Percentiles rank a stretch among this genome's conserved stretches.
Evolutionary conservation across 1,140 invertebrate genomes (phyloP).

Genomic region (Microplitis demolitor): DNA sequence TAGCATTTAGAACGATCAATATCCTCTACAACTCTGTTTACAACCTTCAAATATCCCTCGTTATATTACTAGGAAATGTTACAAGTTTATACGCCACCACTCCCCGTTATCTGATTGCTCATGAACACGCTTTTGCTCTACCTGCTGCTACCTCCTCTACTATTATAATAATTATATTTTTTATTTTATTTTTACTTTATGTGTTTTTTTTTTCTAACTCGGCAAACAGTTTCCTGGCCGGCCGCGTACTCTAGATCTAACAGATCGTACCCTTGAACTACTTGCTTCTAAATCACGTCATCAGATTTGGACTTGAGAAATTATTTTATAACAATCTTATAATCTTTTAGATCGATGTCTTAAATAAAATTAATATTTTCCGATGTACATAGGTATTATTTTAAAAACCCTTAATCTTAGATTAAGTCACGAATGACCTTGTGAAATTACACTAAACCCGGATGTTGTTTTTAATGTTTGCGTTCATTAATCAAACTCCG

Average conservation of each 20-base stretch:
- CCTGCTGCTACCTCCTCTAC: too few species aligned
- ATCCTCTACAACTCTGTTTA: not conserved
- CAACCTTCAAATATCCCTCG: not conserved
- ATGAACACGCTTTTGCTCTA: not conserved
- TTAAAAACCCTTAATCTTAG: too few species aligned
- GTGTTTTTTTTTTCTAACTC: not conserved
- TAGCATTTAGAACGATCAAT: slow-evolving; percentile 3
- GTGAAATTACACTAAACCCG: too few species aligned
- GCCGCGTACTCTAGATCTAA: not conserved
- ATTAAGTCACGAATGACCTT: too few species aligned
- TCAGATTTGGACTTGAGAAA: not conserved
- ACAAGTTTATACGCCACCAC: too few species aligned
- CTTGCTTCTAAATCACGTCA: not conserved
- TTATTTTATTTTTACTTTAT: too few species aligned
- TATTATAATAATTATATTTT: too few species aligned
- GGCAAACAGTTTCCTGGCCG: not conserved
- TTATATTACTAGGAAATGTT: too few species aligned
- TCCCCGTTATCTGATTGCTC: not conserved
- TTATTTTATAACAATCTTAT: not conserved
- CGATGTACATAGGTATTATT: too few species aligned
- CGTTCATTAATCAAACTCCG: too few species aligned
- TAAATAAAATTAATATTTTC: too few species aligned
- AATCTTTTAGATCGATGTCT: not conserved
- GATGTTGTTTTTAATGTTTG: too few species aligned
- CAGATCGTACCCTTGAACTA: slow-evolving; percentile 14